Evolutionary conservation across 2,113 vertebrate genomes (phyloP), one percentile per base, ranked within the genome.

Genomic region (Synodontis membranacea): DNA sequence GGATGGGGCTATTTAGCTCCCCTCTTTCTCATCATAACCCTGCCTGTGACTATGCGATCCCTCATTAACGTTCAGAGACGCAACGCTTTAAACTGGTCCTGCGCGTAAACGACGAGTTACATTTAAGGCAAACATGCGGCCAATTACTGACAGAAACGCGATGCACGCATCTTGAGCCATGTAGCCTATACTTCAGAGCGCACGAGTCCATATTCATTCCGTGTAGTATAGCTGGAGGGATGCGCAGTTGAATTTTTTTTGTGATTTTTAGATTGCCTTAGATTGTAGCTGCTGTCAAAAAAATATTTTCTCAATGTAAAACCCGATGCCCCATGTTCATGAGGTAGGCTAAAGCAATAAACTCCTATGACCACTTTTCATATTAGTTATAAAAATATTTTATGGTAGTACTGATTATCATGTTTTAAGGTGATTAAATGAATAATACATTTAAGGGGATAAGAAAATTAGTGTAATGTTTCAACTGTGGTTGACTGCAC

Each of bases 81-180:
- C 84, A 80, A 83, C 50, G 60, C 84, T 88, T 88, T 86, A 90
- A 88, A 87, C 80, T 46, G 64, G 84, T 80, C 80, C 88, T 86
- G 88, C 80, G 87, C 86, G 86, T 88, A 89, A 89, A 83, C 66
- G 85, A 88, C 86, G 84, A 89, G 89, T 90, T 88, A 88, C 78
- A 86, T 52, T 81, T 87, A 85, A 88, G 90, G 86, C 84, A 85
- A 88, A 89, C 91, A 89, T 90, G 89, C 83, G 81, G 80, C 88
- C 79, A 90, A 84, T 92, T 89, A 89, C 68, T 66, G 80, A 88
- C 56, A 80, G 85, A 87, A 86, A 88, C 50, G 79, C 87, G 87
- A 76, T 86, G 88, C 86, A 68, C 82, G 84, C 74, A 31, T 84
- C 79, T 84, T 46, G 64, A 48, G 79, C 80, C 42, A 75, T 37